Evolutionary conservation across 2,888 invertebrate species (phyloP).

Genomic region (Oscheius onirici): DNA sequence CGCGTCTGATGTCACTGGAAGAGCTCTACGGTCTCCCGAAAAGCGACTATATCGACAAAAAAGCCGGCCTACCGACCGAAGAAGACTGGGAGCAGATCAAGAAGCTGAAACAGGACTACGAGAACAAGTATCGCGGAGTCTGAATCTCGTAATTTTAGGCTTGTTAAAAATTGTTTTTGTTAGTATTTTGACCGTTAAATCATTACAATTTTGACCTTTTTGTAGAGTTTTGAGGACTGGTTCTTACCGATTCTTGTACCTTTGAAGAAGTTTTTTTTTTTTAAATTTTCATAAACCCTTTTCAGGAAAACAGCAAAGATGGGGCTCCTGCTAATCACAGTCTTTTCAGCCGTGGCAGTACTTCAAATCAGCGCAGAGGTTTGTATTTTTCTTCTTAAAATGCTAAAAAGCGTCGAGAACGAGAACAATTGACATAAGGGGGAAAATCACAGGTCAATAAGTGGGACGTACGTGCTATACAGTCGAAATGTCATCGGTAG

Average conservation of each 20-base stretch:
- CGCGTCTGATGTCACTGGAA: constrained; percentile 65
- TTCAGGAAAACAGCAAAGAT: background rate
- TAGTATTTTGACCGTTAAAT: constrained; percentile 9
- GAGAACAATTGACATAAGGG: too few species aligned
- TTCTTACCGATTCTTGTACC: too few species aligned
- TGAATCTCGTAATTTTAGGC: constrained; percentile 17
- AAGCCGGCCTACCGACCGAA: constrained; percentile 61
- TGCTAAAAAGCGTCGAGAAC: too few species aligned
- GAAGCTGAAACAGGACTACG: constrained; percentile 60
- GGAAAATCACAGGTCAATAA: too few species aligned
- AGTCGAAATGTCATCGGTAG: too few species aligned
- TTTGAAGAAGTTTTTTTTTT: too few species aligned
- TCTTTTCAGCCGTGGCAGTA: background rate
- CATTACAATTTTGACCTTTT: too few species aligned
- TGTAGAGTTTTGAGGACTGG: too few species aligned
- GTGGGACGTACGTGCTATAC: too few species aligned
- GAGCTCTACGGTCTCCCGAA: constrained; percentile 59
- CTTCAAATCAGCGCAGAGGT: background rate
- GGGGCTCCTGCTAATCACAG: background rate
- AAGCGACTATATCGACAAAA: constrained; percentile 66
- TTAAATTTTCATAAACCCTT: too few species aligned
- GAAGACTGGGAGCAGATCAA: constrained; percentile 63
- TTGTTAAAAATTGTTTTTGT: constrained; percentile 2
- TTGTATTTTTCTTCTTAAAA: background rate
- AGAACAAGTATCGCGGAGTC: constrained; percentile 44